Percentiles rank a stretch among this genome's conserved stretches.
Conservation (phyloP, 2,888 invertebrate genomes). For the Stenodera caucasica region DNA sequence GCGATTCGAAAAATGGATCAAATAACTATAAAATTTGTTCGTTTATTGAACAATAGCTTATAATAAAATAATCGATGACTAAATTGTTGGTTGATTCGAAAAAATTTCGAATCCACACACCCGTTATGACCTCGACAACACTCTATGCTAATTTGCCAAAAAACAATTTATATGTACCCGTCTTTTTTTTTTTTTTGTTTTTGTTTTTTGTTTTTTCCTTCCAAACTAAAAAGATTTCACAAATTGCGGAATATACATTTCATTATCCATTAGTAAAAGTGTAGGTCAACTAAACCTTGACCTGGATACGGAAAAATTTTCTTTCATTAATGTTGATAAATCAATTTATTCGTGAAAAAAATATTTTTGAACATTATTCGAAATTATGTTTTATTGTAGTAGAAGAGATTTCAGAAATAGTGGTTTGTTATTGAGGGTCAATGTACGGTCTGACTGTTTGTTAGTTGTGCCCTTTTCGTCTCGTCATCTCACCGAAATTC, state of each 20-base stretch:
- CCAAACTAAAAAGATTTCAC: not conserved
- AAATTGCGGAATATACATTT: not conserved
- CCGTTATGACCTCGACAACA: too few species aligned
- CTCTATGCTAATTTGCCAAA: too few species aligned
- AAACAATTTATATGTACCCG: too few species aligned
- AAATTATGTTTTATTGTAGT: not conserved
- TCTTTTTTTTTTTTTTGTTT: too few species aligned
- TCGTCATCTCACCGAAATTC: not conserved
- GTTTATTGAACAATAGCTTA: too few species aligned
- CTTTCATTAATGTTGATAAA: not conserved
- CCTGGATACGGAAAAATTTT: not conserved
- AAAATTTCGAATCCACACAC: too few species aligned
- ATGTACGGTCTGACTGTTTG: not conserved
- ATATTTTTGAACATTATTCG: not conserved
- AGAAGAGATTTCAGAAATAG: not conserved
- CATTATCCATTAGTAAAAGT: not conserved
- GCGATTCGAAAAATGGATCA: too few species aligned
- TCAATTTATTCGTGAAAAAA: too few species aligned
- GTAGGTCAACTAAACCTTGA: not conserved
- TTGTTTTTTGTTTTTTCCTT: not conserved
- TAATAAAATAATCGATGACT: too few species aligned
- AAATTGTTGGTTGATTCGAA: too few species aligned
- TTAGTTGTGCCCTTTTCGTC: not conserved
- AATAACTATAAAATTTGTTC: too few species aligned
- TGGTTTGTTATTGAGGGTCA: constrained; percentile 3